Percentiles rank a stretch among this genome's conserved stretches.
phyloP scores from a whole-genome alignment of 2,113 vertebrate genomes.

The Strix aluco region DNA sequence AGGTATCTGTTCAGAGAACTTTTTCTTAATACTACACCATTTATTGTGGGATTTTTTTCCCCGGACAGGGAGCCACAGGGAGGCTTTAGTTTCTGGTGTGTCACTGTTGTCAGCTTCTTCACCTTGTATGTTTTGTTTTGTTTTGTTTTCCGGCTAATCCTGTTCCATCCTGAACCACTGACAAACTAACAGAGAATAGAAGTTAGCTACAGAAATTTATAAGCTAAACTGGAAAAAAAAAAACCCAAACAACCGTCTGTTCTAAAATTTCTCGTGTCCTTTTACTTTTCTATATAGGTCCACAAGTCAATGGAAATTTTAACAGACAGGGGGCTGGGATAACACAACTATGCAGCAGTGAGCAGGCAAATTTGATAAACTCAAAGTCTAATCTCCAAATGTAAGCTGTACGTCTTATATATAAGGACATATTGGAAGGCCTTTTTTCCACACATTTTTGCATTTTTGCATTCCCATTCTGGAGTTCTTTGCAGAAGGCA shows the following conservation, averaged over 20 bases:
- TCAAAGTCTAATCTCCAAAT: background rate
- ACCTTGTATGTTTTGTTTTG: background rate
- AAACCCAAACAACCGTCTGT: rapidly evolving
- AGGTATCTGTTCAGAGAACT: background rate
- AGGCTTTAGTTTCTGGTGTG: background rate
- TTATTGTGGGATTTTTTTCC: background rate
- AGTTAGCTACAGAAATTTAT: background rate
- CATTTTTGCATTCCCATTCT: background rate
- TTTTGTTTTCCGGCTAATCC: background rate
- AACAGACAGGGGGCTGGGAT: background rate
- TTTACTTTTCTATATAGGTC: background rate
- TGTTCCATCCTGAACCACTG: background rate
- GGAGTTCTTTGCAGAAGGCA: background rate
- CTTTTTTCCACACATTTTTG: background rate
- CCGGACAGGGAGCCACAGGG: background rate
- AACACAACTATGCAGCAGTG: background rate
- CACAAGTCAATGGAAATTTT: background rate
- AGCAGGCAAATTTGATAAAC: background rate
- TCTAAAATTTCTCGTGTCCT: background rate
- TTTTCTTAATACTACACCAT: background rate
- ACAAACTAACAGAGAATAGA: background rate
- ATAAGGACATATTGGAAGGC: background rate
- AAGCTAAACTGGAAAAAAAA: background rate
- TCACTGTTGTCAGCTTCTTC: background rate
- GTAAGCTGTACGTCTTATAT: background rate